Base-by-base conservation (phyloP, 1,140 invertebrate species). In the Drusus annulatus region DNA sequence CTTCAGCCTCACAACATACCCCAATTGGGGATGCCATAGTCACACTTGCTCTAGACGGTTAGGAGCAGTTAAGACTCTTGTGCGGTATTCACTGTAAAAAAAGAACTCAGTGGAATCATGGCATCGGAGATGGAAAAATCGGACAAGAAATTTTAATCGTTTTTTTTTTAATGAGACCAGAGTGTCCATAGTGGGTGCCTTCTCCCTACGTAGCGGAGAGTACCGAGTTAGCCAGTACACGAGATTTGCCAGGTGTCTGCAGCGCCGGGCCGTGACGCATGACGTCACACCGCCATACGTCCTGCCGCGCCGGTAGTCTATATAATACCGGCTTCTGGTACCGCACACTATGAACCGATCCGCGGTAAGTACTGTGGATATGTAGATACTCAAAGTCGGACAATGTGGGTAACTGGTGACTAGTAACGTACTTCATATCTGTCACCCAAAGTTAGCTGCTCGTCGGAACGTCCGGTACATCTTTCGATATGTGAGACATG, bases 231-330 rank as follows among this genome's bases (percentile, higher is more conserved):
- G 68, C 21, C 45, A 73, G 16, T 17, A 8, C 36, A 25, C 19
- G 21, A 16, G 21, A n/a, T 13, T 15, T 21, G 69, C 73, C 74
- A 76, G 74, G 74, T 76, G 74, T 60, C 36, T 45, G 28, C 58
- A 3, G 74, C 74, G 15, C 17, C 15, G 52, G n/a, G 17, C 52
- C 73, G 73, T 60, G 36, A 76, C 74, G 74, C 74, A 45, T 76
- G 74, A 76, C 74, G 74, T 76, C 74, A 76, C 74, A 63, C 58
- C 28, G 17, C 52, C 23, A 52, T 45, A 45, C 36, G 36, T 45
- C 36, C 36, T n/a, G 50, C 50, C 13, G 68, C 50, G n/a, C n/a
- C n/a, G n/a, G 52, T 50, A 23, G 36, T 45, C 36, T 10, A 45
- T 45, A 23, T 68, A 36, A 16, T 17, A 51, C 15, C 50, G 45